Conservation (phyloP, 2,888 invertebrate species). For the Melieria picta region DNA sequence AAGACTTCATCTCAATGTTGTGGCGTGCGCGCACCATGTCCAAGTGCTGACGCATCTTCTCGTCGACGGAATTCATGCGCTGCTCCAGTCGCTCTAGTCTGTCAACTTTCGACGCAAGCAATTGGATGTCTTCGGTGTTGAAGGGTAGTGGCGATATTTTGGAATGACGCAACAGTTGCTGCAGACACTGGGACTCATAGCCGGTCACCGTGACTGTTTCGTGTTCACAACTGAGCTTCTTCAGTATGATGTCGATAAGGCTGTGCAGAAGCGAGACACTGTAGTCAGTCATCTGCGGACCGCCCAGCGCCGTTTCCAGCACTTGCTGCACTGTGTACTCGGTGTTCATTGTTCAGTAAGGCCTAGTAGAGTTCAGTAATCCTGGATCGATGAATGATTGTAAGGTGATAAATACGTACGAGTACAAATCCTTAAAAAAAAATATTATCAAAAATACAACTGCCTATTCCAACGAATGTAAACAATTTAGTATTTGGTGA, state of each 20-base stretch:
- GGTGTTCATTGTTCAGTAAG: background rate
- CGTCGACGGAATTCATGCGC: conserved; percentile 46
- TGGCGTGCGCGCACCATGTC: conserved; percentile 42
- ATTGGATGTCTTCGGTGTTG: conserved; percentile 47
- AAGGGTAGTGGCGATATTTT: conserved; percentile 54
- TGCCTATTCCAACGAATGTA: no score
- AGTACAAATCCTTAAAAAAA: no score
- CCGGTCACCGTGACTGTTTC: conserved; percentile 54
- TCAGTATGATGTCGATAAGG: conserved; percentile 55
- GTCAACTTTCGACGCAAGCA: conserved; percentile 38
- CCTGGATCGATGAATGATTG: no score
- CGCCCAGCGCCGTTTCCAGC: conserved; percentile 58
- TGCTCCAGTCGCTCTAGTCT: conserved; percentile 47
- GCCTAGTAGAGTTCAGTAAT: no score
- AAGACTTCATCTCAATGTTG: no score
- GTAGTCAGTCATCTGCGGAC: conserved; percentile 50
- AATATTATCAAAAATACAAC: no score
- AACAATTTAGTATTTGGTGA: no score
- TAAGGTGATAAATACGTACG: no score
- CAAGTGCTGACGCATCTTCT: conserved; percentile 51
- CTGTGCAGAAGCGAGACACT: conserved; percentile 57
- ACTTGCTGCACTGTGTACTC: conserved; percentile 57
- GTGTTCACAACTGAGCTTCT: conserved; percentile 56
- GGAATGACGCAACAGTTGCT: conserved; percentile 49
- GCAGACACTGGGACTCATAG: conserved; percentile 52